A percentile compares a stretch with the other conserved stretches of the same genome.
These are phyloP conservation scores for Eupithecia tripunctaria DNA, from an alignment of 2,888 invertebrate species.

Conservation along the genomic window DNA sequence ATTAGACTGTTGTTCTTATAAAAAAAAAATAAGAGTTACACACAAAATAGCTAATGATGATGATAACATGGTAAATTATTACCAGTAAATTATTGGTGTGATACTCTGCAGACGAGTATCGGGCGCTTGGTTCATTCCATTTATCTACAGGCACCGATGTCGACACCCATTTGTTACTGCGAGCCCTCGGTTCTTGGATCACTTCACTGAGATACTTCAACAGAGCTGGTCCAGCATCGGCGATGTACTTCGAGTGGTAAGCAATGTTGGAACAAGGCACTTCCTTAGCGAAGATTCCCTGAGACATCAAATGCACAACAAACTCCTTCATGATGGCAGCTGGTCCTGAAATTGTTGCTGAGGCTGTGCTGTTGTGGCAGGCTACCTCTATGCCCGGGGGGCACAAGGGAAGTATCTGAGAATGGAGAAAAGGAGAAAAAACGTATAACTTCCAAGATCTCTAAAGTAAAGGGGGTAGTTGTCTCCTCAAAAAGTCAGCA, in stretches of 20 bases:
- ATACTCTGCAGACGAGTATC: slow-evolving; percentile 91
- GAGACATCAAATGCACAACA: slow-evolving; percentile 70
- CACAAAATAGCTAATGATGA: neutral
- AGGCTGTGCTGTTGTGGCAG: slow-evolving; percentile 91
- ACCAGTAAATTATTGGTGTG: slow-evolving; percentile 92
- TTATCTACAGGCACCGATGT: slow-evolving; percentile 87
- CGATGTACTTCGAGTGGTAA: slow-evolving; percentile 93
- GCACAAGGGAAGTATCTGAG: slow-evolving; percentile 53
- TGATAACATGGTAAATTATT: slow-evolving; percentile 47
- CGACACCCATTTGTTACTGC: slow-evolving; percentile 91
- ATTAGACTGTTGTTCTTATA: no score
- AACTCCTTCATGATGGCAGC: slow-evolving; percentile 85
- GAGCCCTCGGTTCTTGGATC: slow-evolving; percentile 85
- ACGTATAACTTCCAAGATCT: neutral
- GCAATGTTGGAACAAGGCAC: slow-evolving; percentile 91
- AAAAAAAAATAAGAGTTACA: no score
- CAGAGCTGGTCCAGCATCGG: slow-evolving; percentile 81
- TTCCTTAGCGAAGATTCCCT: slow-evolving; percentile 66
- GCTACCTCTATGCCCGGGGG: slow-evolving; percentile 89
- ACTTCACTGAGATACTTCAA: slow-evolving; percentile 84
- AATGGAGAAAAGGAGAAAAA: slow-evolving; percentile 13
- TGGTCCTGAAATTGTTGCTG: slow-evolving; percentile 91
- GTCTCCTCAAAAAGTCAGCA: neutral
- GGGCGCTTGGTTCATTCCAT: slow-evolving; percentile 59
- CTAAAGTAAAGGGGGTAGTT: neutral